Evolutionary conservation across 2,797 vertebrate species (phyloP).

Genomic region (Nannoperca australis): DNA sequence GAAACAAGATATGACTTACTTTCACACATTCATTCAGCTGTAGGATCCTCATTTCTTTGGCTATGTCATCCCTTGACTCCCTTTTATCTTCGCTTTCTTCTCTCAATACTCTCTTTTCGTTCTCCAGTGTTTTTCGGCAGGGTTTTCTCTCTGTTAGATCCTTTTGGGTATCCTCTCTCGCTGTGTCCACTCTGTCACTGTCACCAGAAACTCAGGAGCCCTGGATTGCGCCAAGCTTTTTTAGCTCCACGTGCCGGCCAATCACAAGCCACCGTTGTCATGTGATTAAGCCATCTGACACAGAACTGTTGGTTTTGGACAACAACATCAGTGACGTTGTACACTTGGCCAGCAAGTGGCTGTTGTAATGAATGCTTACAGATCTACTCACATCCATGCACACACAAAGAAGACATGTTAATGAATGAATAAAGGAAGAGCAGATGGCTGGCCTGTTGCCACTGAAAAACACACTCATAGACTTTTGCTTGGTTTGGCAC

Average conservation of each 20-base stretch:
- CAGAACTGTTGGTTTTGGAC: slow-evolving; percentile 73
- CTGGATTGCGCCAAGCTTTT: slow-evolving; percentile 70
- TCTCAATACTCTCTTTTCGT: slow-evolving; percentile 18
- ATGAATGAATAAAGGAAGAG: slow-evolving; percentile 80
- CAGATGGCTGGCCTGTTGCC: slow-evolving; percentile 84
- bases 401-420: slow-evolving; percentile 75
- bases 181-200: slow-evolving; percentile 34
- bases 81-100: neutral
- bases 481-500: slow-evolving; percentile 85
- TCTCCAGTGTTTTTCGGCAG: slow-evolving; percentile 21
- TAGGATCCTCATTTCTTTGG: slow-evolving; percentile 75
- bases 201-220: slow-evolving; percentile 64
- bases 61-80: slow-evolving; percentile 60
- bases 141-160: slow-evolving; percentile 56
- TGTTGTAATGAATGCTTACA: slow-evolving; percentile 70
- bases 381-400: slow-evolving; percentile 27
- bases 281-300: slow-evolving; percentile 79
- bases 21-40: slow-evolving; percentile 70
- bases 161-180: slow-evolving; percentile 38
- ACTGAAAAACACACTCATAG: slow-evolving; percentile 80
- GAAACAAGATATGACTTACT: slow-evolving; percentile 64
- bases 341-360: slow-evolving; percentile 64
- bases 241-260: slow-evolving; percentile 71
- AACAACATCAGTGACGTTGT: slow-evolving; percentile 77
- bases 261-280: slow-evolving; percentile 70